These are phyloP conservation scores for Callopanchax toddi DNA, from an alignment of 2,113 vertebrate genomes.

Conservation along the genomic window DNA sequence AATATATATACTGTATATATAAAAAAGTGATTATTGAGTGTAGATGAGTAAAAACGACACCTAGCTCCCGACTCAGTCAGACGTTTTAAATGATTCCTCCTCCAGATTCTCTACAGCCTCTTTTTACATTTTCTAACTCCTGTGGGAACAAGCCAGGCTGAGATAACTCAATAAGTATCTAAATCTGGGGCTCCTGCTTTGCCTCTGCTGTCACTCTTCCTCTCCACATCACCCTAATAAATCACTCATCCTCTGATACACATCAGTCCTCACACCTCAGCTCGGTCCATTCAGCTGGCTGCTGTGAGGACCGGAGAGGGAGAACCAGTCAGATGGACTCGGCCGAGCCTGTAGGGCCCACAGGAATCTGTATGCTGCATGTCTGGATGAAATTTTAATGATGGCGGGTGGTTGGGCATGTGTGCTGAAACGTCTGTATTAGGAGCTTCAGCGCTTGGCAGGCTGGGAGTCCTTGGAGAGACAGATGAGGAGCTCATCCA, in stretches of 20 bases:
- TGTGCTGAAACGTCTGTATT: conserved; percentile 67
- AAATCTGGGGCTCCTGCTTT: conserved; percentile 18
- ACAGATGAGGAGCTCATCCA: conserved; percentile 67
- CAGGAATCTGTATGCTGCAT: conserved; percentile 45
- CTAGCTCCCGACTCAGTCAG: not conserved
- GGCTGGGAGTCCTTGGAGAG: conserved; percentile 65
- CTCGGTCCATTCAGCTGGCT: conserved; percentile 26
- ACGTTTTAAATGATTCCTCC: not conserved
- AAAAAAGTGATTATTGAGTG: too few relatives aligned
- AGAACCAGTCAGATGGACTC: conserved; percentile 37
- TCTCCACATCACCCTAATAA: conserved; percentile 34
- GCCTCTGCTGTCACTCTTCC: not conserved
- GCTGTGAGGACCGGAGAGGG: conserved; percentile 10
- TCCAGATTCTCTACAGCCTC: conserved; percentile 1
- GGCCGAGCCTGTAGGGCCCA: conserved; percentile 38
- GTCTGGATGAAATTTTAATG: conserved; percentile 71
- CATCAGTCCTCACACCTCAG: conserved; percentile 29
- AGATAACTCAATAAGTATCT: conserved; percentile 38
- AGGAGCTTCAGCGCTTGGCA: conserved; percentile 60
- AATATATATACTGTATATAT: too few relatives aligned
- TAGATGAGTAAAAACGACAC: too few relatives aligned
- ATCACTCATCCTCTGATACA: conserved; percentile 33
- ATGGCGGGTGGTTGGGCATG: conserved; percentile 56
- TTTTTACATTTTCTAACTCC: conserved; percentile 10
- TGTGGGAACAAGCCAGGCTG: not conserved